Evolutionary conservation across 2,888 invertebrate genomes (phyloP).

Genomic region (Epicampocera succincta): DNA sequence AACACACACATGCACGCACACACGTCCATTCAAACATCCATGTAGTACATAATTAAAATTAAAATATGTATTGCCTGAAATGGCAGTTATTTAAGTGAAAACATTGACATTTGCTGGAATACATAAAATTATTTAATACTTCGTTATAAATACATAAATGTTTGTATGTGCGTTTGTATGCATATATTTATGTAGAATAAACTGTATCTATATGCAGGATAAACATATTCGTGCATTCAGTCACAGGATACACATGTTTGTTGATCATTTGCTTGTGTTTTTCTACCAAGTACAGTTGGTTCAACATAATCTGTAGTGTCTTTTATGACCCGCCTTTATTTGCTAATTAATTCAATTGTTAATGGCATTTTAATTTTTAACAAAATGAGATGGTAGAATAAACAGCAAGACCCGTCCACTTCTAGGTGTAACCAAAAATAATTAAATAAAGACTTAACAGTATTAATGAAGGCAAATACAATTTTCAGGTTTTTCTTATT

Average conservation of each 20-base stretch:
- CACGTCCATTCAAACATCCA: not conserved
- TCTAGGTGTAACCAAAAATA: no score
- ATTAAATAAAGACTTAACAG: no score
- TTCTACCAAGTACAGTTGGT: constrained; percentile 34
- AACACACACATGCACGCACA: not conserved
- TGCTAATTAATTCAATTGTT: constrained; percentile 26
- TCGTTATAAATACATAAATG: not conserved
- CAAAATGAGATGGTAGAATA: not conserved
- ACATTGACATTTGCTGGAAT: constrained; percentile 27
- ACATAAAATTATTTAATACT: constrained; percentile 2
- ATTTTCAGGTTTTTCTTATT: no score
- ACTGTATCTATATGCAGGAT: not conserved
- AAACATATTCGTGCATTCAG: not conserved
- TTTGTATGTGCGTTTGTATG: not conserved
- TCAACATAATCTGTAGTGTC: not conserved
- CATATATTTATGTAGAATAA: not conserved
- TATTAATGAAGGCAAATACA: no score
- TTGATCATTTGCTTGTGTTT: not conserved
- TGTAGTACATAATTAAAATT: not conserved
- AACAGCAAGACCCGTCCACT: no score
- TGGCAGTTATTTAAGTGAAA: constrained; percentile 35
- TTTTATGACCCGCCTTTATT: constrained; percentile 47
- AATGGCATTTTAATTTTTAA: constrained; percentile 27
- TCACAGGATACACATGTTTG: not conserved
- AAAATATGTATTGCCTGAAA: constrained; percentile 16